Evolutionary conservation across 2,888 invertebrate species (phyloP), one percentile per base, ranked within the genome.

Genomic region (Tenodera sinensis): DNA sequence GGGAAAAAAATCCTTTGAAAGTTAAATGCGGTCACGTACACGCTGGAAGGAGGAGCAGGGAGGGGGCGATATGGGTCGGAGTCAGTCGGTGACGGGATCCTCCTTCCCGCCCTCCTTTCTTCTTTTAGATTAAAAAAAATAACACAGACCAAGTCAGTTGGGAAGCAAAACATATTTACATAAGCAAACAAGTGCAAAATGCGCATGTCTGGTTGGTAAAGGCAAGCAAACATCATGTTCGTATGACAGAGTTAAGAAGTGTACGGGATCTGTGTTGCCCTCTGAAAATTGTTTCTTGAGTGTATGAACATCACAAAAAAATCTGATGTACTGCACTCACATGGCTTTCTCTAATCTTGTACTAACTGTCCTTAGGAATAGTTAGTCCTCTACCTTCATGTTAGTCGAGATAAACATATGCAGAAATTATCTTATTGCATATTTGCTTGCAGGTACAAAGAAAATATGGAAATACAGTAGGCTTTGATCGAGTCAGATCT

Each of bases 1-100:
- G 34, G 83, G 88, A 28, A 83, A 88, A n/a, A 83, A 83, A 88
- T 83, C 83, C 82, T 83, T 83, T 88, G 82, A 88, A 88, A 88
- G 83, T 88, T 88, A 88, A 88, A 83, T 88, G 88, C 42, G 42
- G 84, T 34, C 84, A 84, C 84, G 84, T 85, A 85, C 47, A 34
- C 7, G 27, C 85, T 27, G 14, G n/a, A 27, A 83, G 25, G 12
- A 42, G 42, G 42, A 1, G 42, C 1, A 12, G 42, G 42, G 54
- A 8, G 54, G 15, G 54, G 54, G 20, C 4, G 54, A 25, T 15
- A 71, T 71, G 20, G 54, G 54, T 71, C 25, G 54, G 54, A 71
- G 54, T 71, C 54, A 71, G 54, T 71, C 54, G 25, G 54, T 25
- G 54, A 71, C 54, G 54, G 54, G 54, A 71, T 71, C 54, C 25